Evolutionary conservation across 2,888 invertebrate genomes (phyloP).

Genomic region (Spodoptera picta): DNA sequence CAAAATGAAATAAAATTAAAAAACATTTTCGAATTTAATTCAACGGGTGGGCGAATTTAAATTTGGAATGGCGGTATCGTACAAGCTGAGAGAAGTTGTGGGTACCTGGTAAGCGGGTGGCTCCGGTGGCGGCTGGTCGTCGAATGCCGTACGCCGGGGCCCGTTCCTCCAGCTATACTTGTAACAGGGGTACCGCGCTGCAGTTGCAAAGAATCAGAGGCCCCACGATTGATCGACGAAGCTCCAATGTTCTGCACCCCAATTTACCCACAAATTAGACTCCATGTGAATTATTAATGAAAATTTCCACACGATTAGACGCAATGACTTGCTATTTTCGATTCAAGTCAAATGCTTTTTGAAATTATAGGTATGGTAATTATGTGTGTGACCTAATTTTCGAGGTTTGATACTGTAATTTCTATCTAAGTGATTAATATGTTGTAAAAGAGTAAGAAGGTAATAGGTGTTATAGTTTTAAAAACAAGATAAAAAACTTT

Average conservation of each 20-base stretch:
- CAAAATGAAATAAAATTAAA: background rate
- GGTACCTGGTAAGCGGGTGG: constrained; percentile 69
- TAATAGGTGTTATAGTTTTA: background rate
- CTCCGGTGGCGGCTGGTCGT: constrained; percentile 69
- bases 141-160: constrained; percentile 57
- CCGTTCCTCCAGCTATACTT: constrained; percentile 51
- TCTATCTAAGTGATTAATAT: background rate
- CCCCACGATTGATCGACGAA: constrained; percentile 72
- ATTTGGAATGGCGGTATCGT: constrained; percentile 15
- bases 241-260: constrained; percentile 58
- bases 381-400: constrained; percentile 20
- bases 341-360: constrained; percentile 44
- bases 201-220: constrained; percentile 72
- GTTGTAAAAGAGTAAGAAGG: background rate
- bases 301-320: constrained; percentile 47
- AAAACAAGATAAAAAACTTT: no score
- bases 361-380: constrained; percentile 26
- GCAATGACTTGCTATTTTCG: constrained; percentile 45
- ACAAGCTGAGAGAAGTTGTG: constrained; percentile 36
- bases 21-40: background rate
- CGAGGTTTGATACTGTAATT: constrained; percentile 5
- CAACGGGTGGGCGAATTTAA: no score
- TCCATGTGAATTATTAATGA: constrained; percentile 58
- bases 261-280: constrained; percentile 65
- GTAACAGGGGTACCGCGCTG: constrained; percentile 57